A percentile compares a stretch with the other conserved stretches of the same genome.
phyloP scores from a whole-genome alignment of 2,888 invertebrate genomes.

The Gymnosoma rotundatum region DNA sequence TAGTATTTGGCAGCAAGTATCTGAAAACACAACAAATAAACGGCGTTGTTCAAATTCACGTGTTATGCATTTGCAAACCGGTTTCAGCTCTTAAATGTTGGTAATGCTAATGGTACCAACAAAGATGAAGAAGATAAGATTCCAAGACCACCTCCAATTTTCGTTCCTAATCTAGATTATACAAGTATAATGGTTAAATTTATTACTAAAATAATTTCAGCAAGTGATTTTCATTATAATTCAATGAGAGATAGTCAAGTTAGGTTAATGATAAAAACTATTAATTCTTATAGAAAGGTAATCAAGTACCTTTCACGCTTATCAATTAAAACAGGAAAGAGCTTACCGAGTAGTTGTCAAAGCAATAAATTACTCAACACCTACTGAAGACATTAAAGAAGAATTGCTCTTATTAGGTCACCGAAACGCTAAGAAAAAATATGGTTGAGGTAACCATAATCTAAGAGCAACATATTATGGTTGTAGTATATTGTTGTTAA shows the following conservation, averaged over 20 bases:
- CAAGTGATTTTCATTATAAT: constrained; percentile 4
- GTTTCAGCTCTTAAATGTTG: constrained; percentile 12
- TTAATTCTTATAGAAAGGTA: too few relatives aligned
- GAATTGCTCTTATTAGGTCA: constrained; percentile 13
- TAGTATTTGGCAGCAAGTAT: too few relatives aligned
- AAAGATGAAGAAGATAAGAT: too few relatives aligned
- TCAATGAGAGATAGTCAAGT: constrained; percentile 23
- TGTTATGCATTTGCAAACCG: constrained; percentile 21
- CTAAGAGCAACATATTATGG: too few relatives aligned
- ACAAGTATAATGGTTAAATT: constrained; percentile 26
- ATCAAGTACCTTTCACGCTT: too few relatives aligned
- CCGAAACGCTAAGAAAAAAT: too few relatives aligned
- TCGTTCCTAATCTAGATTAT: constrained; percentile 10
- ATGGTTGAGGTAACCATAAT: too few relatives aligned
- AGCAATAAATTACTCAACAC: constrained; percentile 6
- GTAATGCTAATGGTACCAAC: constrained; percentile 1
- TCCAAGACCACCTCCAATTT: constrained; percentile 8
- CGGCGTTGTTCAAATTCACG: background rate
- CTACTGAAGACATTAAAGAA: constrained; percentile 35
- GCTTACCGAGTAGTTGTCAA: too few relatives aligned
- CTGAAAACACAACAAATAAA: constrained; percentile 1
- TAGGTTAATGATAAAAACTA: too few relatives aligned
- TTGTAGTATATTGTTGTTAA: too few relatives aligned
- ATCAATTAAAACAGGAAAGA: too few relatives aligned
- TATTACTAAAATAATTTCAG: constrained; percentile 12